Conservation (phyloP, 2,797 vertebrate genomes). For the Hemitrygon akajei region DNA sequence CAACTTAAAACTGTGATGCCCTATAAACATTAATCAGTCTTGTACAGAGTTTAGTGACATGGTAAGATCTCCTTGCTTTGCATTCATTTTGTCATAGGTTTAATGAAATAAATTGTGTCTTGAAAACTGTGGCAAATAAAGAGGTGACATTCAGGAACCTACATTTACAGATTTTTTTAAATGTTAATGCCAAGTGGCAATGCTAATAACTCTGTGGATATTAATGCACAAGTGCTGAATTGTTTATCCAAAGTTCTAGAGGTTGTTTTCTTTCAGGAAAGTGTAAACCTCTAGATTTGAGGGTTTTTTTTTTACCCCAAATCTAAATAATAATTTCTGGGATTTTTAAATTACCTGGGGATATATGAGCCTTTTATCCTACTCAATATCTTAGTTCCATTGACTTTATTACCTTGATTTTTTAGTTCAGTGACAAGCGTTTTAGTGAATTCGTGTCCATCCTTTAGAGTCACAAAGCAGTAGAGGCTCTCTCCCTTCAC, state of each 20-base stretch:
- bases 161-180: not conserved
- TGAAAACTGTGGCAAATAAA: not conserved
- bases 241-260: no score
- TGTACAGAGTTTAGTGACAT: not conserved
- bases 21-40: not conserved
- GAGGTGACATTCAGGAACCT: not conserved
- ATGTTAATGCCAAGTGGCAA: no score
- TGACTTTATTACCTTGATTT: constrained; percentile 66
- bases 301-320: not conserved
- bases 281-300: not conserved
- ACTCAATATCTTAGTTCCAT: not conserved
- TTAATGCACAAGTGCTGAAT: no score
- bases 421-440: constrained; percentile 71
- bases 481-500: constrained; percentile 93
- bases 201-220: no score
- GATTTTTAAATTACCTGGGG: not conserved
- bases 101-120: not conserved
- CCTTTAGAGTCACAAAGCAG: constrained; percentile 83
- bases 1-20: not conserved
- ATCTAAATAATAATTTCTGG: not conserved
- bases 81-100: not conserved
- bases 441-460: constrained; percentile 66
- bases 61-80: not conserved
- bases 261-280: no score
- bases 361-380: no score